A percentile compares a stretch with the other conserved stretches of the same genome.
These are phyloP conservation scores for Thripadectes ignobilis DNA, from an alignment of 2,797 vertebrate genomes.

Conservation along the genomic window DNA sequence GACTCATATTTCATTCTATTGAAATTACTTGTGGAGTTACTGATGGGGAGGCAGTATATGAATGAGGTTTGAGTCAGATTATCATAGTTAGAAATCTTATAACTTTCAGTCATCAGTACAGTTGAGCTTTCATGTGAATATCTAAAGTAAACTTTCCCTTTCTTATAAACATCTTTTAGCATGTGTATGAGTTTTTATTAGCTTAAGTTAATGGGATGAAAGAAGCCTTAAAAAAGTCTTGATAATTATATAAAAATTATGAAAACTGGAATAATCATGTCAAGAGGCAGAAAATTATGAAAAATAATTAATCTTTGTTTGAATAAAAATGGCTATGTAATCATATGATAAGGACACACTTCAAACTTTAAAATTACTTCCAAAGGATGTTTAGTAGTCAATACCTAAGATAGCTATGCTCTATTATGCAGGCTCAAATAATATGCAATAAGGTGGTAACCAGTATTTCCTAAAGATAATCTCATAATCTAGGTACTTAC, in stretches of 20 bases:
- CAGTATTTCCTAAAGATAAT: neutral
- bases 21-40: neutral
- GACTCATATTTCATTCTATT: neutral
- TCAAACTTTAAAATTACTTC: neutral
- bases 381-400: neutral
- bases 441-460: neutral
- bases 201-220: neutral
- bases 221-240: neutral
- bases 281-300: neutral
- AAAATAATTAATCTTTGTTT: neutral
- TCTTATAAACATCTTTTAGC: neutral
- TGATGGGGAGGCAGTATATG: neutral
- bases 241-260: neutral
- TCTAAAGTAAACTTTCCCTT: neutral
- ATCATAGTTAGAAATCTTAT: neutral
- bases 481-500: neutral
- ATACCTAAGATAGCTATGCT: neutral
- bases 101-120: neutral
- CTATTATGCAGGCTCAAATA: neutral
- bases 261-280: neutral
- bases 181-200: neutral
- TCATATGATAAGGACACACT: neutral
- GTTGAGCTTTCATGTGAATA: neutral
- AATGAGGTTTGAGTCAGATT: neutral
- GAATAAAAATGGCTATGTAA: neutral